phyloP scores from a whole-genome alignment of 2,797 vertebrate species.

The Macropus fuliginosus region DNA sequence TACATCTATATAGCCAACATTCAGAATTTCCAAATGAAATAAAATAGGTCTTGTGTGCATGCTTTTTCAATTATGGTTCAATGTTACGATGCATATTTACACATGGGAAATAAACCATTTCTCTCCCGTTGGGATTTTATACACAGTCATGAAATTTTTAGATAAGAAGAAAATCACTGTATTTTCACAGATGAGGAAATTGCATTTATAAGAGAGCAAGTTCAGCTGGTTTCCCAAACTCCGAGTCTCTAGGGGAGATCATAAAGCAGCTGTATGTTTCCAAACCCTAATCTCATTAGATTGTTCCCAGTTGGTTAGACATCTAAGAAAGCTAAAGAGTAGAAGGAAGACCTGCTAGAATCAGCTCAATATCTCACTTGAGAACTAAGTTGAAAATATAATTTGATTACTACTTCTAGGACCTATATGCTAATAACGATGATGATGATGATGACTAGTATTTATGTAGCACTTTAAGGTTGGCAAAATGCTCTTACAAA shows the following conservation, averaged over 20 bases:
- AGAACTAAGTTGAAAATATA: background rate
- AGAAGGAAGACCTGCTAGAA: background rate
- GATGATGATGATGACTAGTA: background rate
- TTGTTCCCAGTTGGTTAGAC: background rate
- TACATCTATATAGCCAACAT: background rate
- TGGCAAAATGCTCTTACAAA: background rate
- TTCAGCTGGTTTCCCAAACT: background rate
- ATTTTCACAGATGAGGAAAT: background rate
- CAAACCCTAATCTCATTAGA: background rate
- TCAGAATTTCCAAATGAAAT: background rate
- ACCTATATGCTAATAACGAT: background rate
- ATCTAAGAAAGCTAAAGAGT: slow-evolving; percentile 24
- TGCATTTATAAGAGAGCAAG: background rate
- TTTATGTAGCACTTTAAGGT: background rate
- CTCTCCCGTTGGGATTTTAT: background rate
- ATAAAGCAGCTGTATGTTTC: background rate
- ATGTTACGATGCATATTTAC: background rate
- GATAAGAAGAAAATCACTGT: background rate
- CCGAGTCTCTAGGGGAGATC: background rate
- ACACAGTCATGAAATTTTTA: background rate
- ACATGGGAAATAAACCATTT: background rate
- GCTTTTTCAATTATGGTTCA: background rate
- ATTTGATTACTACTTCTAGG: background rate
- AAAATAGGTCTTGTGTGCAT: background rate
- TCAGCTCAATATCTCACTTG: background rate